Conservation (phyloP, 2,113 vertebrate genomes). For the Chionodraco myersi region DNA sequence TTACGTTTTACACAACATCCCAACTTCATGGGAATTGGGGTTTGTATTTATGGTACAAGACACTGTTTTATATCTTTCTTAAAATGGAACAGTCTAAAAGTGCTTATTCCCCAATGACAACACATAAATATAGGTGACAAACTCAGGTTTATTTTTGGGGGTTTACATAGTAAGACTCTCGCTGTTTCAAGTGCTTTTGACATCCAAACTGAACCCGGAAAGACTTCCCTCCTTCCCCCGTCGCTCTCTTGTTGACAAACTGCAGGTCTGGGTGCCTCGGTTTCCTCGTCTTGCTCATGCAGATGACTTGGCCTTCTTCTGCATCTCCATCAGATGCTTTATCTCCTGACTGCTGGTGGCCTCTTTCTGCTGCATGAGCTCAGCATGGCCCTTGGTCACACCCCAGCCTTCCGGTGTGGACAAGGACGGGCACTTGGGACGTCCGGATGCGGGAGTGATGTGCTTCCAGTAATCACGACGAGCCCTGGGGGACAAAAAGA, state of each 20-base stretch:
- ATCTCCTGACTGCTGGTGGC: constrained; percentile 83
- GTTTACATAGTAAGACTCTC: constrained; percentile 37
- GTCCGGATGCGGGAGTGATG: constrained; percentile 4
- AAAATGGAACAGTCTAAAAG: too few species aligned
- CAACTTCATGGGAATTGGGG: too few species aligned
- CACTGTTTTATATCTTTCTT: too few species aligned
- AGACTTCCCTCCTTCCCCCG: neutral
- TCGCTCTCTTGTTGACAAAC: neutral
- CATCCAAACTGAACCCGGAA: constrained; percentile 26
- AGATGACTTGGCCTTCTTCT: constrained; percentile 76
- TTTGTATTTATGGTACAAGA: too few species aligned
- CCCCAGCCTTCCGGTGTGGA: constrained; percentile 28
- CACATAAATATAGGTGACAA: constrained; percentile 1
- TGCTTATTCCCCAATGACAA: constrained; percentile 9
- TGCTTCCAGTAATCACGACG: constrained; percentile 30
- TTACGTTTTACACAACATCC: too few species aligned
- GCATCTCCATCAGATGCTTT: constrained; percentile 84
- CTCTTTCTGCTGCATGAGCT: constrained; percentile 34
- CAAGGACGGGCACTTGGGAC: constrained; percentile 10
- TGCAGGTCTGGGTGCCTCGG: neutral
- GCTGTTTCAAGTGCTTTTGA: constrained; percentile 58
- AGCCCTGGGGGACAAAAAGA: neutral
- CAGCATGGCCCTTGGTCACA: constrained; percentile 36
- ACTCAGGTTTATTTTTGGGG: constrained; percentile 55
- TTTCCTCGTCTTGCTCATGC: constrained; percentile 25